Conservation (phyloP, 1,140 invertebrate genomes). For the Brachionus calyciflorus region DNA sequence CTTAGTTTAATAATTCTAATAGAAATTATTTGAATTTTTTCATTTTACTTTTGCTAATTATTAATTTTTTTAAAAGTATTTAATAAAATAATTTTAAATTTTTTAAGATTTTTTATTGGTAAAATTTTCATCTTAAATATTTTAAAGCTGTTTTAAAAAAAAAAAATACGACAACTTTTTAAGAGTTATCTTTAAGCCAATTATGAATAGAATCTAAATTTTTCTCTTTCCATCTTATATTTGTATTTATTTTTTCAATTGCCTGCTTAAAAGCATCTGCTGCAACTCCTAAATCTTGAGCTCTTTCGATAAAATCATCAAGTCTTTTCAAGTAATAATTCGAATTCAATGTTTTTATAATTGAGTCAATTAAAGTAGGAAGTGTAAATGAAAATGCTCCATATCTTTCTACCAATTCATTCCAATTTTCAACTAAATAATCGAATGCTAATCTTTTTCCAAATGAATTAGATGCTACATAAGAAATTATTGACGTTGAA, state of each 20-base stretch:
- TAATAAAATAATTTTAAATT: too few species aligned
- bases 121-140: too few species aligned
- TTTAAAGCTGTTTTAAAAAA: too few species aligned
- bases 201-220: slow-evolving; percentile 71
- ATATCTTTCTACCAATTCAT: slow-evolving; percentile 44
- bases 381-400: slow-evolving; percentile 51
- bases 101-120: too few species aligned
- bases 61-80: too few species aligned
- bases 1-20: too few species aligned
- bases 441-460: slow-evolving; percentile 34
- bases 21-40: too few species aligned
- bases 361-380: slow-evolving; percentile 48
- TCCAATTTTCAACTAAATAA: slow-evolving; percentile 34
- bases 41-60: too few species aligned
- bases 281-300: slow-evolving; percentile 64
- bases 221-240: slow-evolving; percentile 74
- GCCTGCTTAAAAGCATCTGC: slow-evolving; percentile 71
- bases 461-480: background rate
- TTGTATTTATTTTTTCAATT: slow-evolving; percentile 73
- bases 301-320: slow-evolving; percentile 48
- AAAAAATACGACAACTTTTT: too few species aligned
- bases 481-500: slow-evolving; percentile 8
- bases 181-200: slow-evolving; percentile 65
- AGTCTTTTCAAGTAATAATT: slow-evolving; percentile 41
- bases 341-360: slow-evolving; percentile 50